Base-by-base conservation (phyloP, 1,140 invertebrate species). In the Colletes gigas region DNA sequence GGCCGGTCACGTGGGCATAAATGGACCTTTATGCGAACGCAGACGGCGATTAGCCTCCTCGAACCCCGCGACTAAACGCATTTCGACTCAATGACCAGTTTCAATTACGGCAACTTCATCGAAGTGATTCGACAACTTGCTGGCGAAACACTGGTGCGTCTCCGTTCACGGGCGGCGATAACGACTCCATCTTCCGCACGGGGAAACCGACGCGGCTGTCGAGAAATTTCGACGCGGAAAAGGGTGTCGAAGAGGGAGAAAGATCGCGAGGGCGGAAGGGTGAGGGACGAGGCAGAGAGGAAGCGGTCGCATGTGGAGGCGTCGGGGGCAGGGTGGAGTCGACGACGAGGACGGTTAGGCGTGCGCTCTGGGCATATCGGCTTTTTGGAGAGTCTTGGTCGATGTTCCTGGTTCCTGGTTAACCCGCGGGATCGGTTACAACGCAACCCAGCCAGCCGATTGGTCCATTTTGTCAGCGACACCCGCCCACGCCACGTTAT, bases 381-480 rank as follows among this genome's bases (percentile, higher is more conserved):
- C 89, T 88, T 91, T 91, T 89, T 85, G 79, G 86, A 90, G 86
- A 88, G 83, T 84, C 86, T 91, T 90, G 86, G 88, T 91, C 90
- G 90, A 91, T 90, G 89, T 85, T 89, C 78, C 86, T 87, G 90
- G 85, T 88, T 88, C 82, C 85, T 90, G 90, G 89, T 91, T 90
- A 92, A 92, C 92, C 92, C 92, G 90, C 91, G 86, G 87, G 90
- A 93, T 93, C 91, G 89, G 91, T 93, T 93, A 92, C 91, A 90
- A 78, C 86, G 72, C 82, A 54, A 78, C 54, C 74, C 82, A 75
- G 88, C 82, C 83, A 83, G 69, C 60, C 82, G 87, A 92, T 93
- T 93, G 92, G 92, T 91, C 84, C 89, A 88, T 91, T 92, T 92
- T 92, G 91, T 92, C 90, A 93, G 88, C 87, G 92, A 93, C 88